Conservation (phyloP, 2,113 vertebrate genomes). For the Lanius ludovicianus region DNA sequence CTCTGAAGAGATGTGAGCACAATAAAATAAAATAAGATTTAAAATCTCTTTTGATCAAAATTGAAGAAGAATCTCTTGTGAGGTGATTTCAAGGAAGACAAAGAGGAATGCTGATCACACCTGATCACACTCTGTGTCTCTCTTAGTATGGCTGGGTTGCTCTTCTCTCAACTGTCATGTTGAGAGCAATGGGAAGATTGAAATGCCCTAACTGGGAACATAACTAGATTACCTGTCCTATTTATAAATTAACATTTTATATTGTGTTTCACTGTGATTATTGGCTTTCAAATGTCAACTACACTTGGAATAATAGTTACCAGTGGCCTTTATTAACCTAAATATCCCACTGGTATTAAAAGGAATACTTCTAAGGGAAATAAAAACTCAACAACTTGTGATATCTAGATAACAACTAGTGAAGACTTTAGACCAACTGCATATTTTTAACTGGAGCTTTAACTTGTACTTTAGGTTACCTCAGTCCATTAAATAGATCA, state of each 20-base stretch:
- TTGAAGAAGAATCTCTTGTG: not conserved
- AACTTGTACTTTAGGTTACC: not conserved
- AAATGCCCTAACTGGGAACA: not conserved
- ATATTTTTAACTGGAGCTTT: not conserved
- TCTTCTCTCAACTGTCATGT: rapidly evolving
- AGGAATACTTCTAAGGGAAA: not conserved
- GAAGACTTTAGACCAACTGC: not conserved
- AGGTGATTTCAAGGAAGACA: not conserved
- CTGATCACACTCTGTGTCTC: not conserved
- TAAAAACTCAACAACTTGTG: not conserved
- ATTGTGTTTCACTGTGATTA: not conserved
- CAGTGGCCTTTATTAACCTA: not conserved
- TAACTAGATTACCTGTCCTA: not conserved
- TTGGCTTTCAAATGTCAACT: not conserved
- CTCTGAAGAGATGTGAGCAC: not conserved
- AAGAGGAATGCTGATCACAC: not conserved
- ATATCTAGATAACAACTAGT: not conserved
- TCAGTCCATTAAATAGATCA: not conserved
- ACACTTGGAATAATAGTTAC: not conserved
- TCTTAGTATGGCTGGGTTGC: not conserved
- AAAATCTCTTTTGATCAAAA: not conserved
- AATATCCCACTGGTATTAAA: not conserved
- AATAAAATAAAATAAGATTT: not conserved
- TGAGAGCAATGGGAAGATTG: not conserved
- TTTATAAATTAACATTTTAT: not conserved